These are phyloP conservation scores for Heliothis virescens DNA, from an alignment of 1,140 invertebrate species.

Conservation along the genomic window DNA sequence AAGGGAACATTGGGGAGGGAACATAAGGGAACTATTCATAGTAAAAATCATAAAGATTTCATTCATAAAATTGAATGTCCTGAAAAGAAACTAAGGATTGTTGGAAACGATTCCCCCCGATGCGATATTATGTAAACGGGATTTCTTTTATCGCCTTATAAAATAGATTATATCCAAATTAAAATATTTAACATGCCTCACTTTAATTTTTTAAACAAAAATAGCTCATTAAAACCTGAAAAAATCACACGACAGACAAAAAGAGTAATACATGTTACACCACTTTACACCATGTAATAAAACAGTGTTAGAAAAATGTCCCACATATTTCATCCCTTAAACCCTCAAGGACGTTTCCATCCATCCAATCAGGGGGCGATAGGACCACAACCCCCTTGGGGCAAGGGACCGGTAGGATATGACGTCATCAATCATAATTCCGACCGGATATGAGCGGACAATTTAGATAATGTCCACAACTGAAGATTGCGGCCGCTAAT, in stretches of 20 bases:
- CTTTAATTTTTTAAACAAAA: too few relatives aligned
- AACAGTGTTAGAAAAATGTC: background rate
- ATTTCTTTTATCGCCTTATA: background rate
- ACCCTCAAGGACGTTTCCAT: background rate
- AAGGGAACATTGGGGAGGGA: background rate
- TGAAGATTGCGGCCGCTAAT: slow-evolving; percentile 4
- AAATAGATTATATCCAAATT: too few relatives aligned
- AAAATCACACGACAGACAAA: background rate
- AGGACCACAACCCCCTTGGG: background rate
- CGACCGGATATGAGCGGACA: slow-evolving; percentile 18
- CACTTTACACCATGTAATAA: background rate
- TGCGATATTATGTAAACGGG: background rate
- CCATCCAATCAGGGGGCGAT: slow-evolving; percentile 4
- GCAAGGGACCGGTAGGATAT: background rate
- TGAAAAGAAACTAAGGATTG: background rate
- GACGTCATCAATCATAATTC: slow-evolving; percentile 43
- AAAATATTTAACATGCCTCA: too few relatives aligned
- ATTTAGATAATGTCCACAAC: slow-evolving; percentile 47
- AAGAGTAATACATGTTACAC: background rate
- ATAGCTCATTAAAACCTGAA: too few relatives aligned
- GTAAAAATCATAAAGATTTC: too few relatives aligned
- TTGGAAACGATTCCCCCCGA: background rate
- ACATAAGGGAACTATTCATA: too few relatives aligned
- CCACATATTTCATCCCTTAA: background rate
- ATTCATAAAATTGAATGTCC: background rate